These are phyloP conservation scores for Drosophila bocqueti DNA, from an alignment of 1,140 invertebrate species.

Conservation along the genomic window DNA sequence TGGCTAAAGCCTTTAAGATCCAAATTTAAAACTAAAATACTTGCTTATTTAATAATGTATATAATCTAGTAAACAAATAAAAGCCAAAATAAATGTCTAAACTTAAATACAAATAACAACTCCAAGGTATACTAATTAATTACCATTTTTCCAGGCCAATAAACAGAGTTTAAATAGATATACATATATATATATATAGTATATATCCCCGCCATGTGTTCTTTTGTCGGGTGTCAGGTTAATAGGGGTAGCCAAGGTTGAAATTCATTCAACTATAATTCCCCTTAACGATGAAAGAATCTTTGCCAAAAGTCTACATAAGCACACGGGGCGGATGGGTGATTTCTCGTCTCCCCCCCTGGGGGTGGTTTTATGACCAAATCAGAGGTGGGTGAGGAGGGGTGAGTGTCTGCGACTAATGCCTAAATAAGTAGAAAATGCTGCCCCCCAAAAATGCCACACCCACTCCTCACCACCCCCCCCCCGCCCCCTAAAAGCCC, in stretches of 20 bases:
- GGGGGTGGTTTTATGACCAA: constrained; percentile 10
- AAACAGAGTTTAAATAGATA: background rate
- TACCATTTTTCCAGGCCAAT: background rate
- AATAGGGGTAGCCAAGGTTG: constrained; percentile 24
- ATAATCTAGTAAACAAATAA: background rate
- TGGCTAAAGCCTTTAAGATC: no score
- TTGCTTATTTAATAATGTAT: background rate
- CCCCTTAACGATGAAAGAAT: constrained; percentile 25
- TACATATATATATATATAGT: background rate
- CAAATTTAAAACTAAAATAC: background rate
- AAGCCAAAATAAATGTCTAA: background rate
- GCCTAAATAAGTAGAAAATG: constrained; percentile 68
- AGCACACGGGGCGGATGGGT: constrained; percentile 19
- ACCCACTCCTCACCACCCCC: background rate
- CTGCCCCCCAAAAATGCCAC: constrained; percentile 9
- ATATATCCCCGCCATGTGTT: background rate
- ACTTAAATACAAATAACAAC: background rate
- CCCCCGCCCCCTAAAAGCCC: background rate
- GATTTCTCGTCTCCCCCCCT: background rate
- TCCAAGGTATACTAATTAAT: background rate
- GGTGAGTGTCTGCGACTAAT: constrained; percentile 49
- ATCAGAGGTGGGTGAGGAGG: background rate
- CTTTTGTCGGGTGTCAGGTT: constrained; percentile 5
- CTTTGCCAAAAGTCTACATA: constrained; percentile 15
- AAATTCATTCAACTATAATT: constrained; percentile 35